Conservation (phyloP, 1,140 invertebrate genomes). For the Papilio polytes region DNA sequence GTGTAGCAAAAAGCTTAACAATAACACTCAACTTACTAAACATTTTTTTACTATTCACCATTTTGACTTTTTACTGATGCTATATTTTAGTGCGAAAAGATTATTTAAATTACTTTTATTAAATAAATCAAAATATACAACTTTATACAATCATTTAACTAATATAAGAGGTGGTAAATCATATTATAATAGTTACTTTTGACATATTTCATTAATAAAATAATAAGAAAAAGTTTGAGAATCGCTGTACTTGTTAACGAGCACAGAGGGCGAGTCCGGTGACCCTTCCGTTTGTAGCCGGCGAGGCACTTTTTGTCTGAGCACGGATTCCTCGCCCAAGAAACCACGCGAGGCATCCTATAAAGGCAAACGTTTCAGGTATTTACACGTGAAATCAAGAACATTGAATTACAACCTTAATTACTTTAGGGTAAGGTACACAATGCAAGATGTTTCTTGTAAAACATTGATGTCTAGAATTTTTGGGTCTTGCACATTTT, state of each 20-base stretch:
- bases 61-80: no score
- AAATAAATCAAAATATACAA: not conserved
- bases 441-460: conserved; percentile 18
- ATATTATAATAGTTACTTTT: not conserved
- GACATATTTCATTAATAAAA: not conserved
- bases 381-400: conserved; percentile 43
- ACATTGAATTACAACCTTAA: conserved; percentile 27
- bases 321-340: conserved; percentile 63
- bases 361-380: conserved; percentile 50
- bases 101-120: not conserved
- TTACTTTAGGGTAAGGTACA: conserved; percentile 2
- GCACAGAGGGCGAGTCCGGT: conserved; percentile 56
- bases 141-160: no score
- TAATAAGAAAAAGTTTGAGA: conserved; percentile 52
- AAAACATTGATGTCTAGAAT: conserved; percentile 32
- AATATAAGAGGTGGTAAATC: not conserved
- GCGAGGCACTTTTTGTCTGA: conserved; percentile 71
- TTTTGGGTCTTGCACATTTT: conserved; percentile 17
- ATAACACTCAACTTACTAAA: no score
- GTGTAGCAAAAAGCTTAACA: no score
- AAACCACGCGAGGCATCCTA: conserved; percentile 61
- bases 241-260: conserved; percentile 57
- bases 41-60: no score
- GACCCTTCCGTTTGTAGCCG: conserved; percentile 72
- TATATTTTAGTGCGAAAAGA: no score